Conservation (phyloP, 1,140 invertebrate species). For the Acromyrmex echinatior region DNA sequence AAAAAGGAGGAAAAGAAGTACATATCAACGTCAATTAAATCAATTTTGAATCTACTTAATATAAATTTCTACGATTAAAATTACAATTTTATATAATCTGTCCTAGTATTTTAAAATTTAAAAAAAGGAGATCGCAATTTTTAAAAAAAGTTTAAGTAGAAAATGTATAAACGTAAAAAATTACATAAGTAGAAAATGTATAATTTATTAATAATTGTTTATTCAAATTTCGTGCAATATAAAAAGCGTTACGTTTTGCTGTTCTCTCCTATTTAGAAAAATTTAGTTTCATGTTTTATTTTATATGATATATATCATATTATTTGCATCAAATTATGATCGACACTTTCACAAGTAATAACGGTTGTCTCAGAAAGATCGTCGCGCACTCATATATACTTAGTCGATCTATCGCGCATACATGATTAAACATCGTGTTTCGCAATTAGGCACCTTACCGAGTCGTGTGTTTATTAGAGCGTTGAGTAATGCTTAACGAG, state of each 20-base stretch:
- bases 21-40: background rate
- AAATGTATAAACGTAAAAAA: background rate
- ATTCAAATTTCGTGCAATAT: background rate
- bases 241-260: background rate
- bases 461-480: slow-evolving; percentile 50
- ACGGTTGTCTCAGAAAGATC: background rate
- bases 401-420: background rate
- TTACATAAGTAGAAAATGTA: background rate
- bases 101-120: background rate
- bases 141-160: background rate
- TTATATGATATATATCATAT: background rate
- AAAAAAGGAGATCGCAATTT: background rate
- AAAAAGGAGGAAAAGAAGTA: too few relatives aligned
- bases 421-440: slow-evolving; percentile 52
- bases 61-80: background rate
- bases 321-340: background rate
- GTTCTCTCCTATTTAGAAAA: background rate
- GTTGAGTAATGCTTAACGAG: slow-evolving; percentile 57
- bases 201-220: background rate
- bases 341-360: background rate
- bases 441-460: slow-evolving; percentile 62
- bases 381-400: slow-evolving; percentile 52
- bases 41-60: background rate
- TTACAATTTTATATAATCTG: background rate
- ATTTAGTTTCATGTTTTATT: background rate